A percentile compares a stretch with the other conserved stretches of the same genome.
Evolutionary conservation across 2,888 invertebrate species (phyloP).

Genomic region (Acanthosepion esculentum): DNA sequence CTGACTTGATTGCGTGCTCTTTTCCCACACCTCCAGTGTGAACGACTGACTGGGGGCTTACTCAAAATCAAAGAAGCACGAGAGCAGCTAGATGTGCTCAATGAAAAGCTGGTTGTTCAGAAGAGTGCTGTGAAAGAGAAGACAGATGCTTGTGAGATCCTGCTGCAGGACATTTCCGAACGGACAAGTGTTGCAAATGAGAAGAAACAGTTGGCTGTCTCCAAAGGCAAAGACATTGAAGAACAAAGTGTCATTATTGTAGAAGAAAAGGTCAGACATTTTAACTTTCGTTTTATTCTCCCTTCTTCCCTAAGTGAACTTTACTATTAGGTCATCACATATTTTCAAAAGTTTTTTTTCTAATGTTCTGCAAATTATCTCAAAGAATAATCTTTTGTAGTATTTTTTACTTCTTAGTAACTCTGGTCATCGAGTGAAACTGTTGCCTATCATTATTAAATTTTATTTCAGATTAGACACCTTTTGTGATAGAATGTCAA

Average conservation of each 20-base stretch:
- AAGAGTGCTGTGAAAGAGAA: constrained; percentile 88
- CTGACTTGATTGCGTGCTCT: background rate
- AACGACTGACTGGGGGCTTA: constrained; percentile 83
- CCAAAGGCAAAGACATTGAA: constrained; percentile 87
- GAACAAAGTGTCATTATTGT: constrained; percentile 86
- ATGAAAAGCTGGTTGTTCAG: constrained; percentile 86
- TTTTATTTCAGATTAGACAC: too few relatives aligned
- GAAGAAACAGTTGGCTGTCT: constrained; percentile 86
- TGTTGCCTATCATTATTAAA: too few relatives aligned
- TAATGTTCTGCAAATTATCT: too few relatives aligned
- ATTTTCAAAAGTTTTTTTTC: too few relatives aligned
- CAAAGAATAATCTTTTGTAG: too few relatives aligned
- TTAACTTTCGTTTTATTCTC: background rate
- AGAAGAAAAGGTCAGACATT: constrained; percentile 81
- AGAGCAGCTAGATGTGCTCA: constrained; percentile 85
- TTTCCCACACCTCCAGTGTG: constrained; percentile 78
- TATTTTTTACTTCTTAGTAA: too few relatives aligned
- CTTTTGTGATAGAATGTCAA: too few relatives aligned
- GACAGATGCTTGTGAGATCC: constrained; percentile 85
- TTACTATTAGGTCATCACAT: too few relatives aligned
- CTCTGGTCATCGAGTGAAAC: too few relatives aligned
- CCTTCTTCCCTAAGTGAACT: background rate
- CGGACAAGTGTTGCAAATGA: constrained; percentile 79
- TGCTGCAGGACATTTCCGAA: constrained; percentile 85
- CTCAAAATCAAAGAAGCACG: constrained; percentile 91